Evolutionary conservation across 2,797 vertebrate genomes (phyloP), one percentile per base, ranked within the genome.

Genomic region (Hipposideros larvatus): DNA sequence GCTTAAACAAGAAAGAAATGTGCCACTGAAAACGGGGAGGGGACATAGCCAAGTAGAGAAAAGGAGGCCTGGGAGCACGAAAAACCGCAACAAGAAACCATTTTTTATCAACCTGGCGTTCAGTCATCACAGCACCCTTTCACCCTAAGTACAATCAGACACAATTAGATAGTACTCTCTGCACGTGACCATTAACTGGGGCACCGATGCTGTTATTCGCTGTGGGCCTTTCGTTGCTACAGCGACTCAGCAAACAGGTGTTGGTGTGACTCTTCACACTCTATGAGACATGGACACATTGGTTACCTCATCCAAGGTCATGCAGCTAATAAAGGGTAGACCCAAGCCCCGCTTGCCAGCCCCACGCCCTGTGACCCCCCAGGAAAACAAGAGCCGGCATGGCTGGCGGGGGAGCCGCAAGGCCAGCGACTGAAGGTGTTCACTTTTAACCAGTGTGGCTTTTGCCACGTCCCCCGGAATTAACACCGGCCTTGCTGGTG

Each of bases 1-100:
- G 84, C 68, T 70, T 22, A 46, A 34, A 48, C 22, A 13, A 28
- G 37, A 61, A 43, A 65, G n/a, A 87, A 59, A 61, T 0, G 28
- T 19, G 26, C 11, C 0, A 4, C 7, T 8, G 46, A 18, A 80
- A 82, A 31, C 0, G 15, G 82, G 53, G 26, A 11, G 7, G 21
- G 15, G 15, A 2, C 16, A 0, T 0, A 0, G 13, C 55, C 34
- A 13, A 18, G 1, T 5, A 4, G 31, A 11, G 4, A 34, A 24
- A 28, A 53, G 31, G 11, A 28, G 37, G 53, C 15, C 7, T 1
- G 6, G 6, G 31, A 1, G 41, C 21, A 37, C 1, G 73, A 57
- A 18, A 78, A 61, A 10, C 31, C 1, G 55, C 73, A 59, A 7
- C 15, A 18, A 74, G 85, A 43, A n/a, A 2, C 28, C 13, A 0